phyloP scores from a whole-genome alignment of 2,888 invertebrate genomes.

The Lasioglossum leucozonium region DNA sequence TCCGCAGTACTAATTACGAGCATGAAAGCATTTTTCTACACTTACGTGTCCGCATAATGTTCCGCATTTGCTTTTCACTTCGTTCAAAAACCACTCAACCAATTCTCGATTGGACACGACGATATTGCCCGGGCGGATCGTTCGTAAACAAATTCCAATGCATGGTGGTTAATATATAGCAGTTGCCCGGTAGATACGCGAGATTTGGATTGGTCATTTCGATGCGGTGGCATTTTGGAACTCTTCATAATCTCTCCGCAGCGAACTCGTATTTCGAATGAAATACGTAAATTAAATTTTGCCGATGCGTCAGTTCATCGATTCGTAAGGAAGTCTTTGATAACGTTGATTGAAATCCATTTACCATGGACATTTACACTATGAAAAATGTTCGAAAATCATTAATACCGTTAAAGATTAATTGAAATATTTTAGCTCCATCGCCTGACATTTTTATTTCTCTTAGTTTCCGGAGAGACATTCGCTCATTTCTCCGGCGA shows the following conservation, averaged over 20 bases:
- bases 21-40: too few species aligned
- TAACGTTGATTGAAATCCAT: not conserved
- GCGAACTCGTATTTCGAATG: not conserved
- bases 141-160: not conserved
- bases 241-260: not conserved
- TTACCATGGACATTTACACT: not conserved
- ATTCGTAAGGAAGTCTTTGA: not conserved
- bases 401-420: not conserved
- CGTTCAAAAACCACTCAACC: not conserved
- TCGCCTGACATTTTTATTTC: slow-evolving; percentile 24
- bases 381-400: not conserved
- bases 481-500: slow-evolving; percentile 39
- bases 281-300: not conserved
- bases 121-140: not conserved
- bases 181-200: not conserved
- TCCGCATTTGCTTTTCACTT: not conserved
- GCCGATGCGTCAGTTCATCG: not conserved
- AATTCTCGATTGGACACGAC: not conserved
- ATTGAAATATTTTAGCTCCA: not conserved
- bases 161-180: not conserved
- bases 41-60: too few species aligned
- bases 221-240: not conserved
- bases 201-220: not conserved
- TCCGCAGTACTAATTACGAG: too few species aligned
- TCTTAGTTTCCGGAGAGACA: slow-evolving; percentile 7